Conservation (phyloP, 2,888 invertebrate species). For the Drosophila neutralis region DNA sequence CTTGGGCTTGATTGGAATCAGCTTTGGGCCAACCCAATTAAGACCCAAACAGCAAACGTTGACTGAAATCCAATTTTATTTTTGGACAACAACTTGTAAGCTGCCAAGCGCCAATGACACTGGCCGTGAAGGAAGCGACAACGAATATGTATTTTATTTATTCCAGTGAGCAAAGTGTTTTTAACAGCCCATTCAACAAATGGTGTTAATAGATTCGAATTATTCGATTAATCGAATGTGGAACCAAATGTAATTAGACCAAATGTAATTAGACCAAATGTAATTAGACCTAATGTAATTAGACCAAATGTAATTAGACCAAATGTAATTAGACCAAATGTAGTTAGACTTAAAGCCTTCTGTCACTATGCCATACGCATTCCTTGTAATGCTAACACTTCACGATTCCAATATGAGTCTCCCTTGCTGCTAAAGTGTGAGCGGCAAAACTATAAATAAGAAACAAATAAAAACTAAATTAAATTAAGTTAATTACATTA, state of each 20-base stretch:
- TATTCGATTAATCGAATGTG: not conserved
- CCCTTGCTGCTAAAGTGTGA: too few species aligned
- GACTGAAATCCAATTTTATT: constrained; percentile 53
- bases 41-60: constrained; percentile 43
- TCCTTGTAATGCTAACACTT: too few species aligned
- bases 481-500: not conserved
- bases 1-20: constrained; percentile 8
- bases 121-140: not conserved
- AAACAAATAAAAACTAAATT: not conserved
- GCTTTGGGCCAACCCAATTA: constrained; percentile 36
- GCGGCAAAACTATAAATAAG: not conserved
- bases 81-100: constrained; percentile 31
- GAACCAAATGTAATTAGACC: too few species aligned
- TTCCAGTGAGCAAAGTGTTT: not conserved
- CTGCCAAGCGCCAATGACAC: constrained; percentile 23
- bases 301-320: too few species aligned
- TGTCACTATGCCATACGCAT: not conserved
- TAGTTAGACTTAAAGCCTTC: not conserved
- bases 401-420: too few species aligned
- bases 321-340: too few species aligned
- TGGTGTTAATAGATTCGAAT: not conserved
- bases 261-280: too few species aligned
- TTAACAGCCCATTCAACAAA: not conserved
- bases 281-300: too few species aligned
- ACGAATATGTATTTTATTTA: not conserved